Conservation (phyloP, 2,113 vertebrate species). For the Tenrec ecaudatus region DNA sequence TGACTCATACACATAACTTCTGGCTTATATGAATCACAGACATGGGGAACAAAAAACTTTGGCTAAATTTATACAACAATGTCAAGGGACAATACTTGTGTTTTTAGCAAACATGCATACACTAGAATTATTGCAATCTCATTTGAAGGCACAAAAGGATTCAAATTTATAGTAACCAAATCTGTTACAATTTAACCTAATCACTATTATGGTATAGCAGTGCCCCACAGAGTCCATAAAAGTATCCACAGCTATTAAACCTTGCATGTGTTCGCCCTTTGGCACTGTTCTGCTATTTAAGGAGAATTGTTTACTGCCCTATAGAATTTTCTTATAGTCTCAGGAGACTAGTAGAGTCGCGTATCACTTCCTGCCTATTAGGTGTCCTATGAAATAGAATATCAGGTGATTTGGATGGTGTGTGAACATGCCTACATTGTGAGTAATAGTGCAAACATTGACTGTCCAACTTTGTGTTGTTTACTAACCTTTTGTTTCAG, state of each 20-base stretch:
- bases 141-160: background rate
- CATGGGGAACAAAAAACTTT: background rate
- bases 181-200: slow-evolving; percentile 9
- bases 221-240: slow-evolving; percentile 28
- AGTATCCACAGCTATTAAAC: background rate
- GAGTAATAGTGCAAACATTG: background rate
- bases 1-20: accelerated
- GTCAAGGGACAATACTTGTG: background rate
- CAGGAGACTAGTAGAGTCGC: background rate
- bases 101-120: background rate
- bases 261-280: background rate
- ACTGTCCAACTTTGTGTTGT: background rate
- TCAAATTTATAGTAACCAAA: slow-evolving; percentile 33
- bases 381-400: background rate
- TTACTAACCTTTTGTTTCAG: background rate
- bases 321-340: background rate
- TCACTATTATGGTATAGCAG: background rate
- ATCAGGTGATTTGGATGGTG: background rate
- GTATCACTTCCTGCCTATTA: background rate
- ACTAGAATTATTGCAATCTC: background rate
- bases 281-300: background rate
- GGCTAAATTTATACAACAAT: background rate
- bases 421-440: background rate
- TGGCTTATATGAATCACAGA: background rate
- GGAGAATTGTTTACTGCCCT: slow-evolving; percentile 1